Evolutionary conservation across 2,888 invertebrate species (phyloP).

Genomic region (Anodontia alba): DNA sequence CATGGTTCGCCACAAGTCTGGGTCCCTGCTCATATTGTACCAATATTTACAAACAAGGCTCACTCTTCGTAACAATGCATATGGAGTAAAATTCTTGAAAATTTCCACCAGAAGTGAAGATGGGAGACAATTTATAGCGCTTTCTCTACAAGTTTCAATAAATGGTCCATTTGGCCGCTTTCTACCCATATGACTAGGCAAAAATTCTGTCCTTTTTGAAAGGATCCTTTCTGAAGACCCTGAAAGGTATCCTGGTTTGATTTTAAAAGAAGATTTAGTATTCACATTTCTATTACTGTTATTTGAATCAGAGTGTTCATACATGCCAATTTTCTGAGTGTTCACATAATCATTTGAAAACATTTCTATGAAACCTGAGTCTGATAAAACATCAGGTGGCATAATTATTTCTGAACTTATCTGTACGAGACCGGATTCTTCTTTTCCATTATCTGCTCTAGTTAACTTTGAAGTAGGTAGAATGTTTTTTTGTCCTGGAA

Average conservation of each 20-base stretch:
- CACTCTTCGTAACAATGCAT: slow-evolving; percentile 33
- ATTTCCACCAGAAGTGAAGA: slow-evolving; percentile 37
- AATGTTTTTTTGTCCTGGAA: neutral
- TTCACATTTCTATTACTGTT: neutral
- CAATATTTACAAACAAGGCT: slow-evolving; percentile 55
- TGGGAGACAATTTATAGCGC: slow-evolving; percentile 39
- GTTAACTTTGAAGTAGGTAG: neutral
- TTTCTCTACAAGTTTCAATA: neutral
- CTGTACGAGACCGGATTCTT: neutral
- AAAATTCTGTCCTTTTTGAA: neutral
- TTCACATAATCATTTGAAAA: slow-evolving; percentile 35
- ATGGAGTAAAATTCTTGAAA: slow-evolving; percentile 33
- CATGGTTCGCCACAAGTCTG: slow-evolving; percentile 35
- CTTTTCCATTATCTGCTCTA: neutral
- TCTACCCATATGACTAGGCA: neutral
- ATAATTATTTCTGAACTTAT: neutral
- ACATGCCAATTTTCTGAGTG: neutral
- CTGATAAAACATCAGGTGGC: slow-evolving; percentile 25
- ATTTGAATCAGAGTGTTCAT: neutral
- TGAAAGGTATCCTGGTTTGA: neutral
- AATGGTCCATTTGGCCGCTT: slow-evolving; percentile 23
- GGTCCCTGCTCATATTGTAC: slow-evolving; percentile 44
- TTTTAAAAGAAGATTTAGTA: neutral
- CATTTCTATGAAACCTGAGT: slow-evolving; percentile 53
- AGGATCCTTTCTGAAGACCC: neutral